Base-by-base conservation (phyloP, 2,888 invertebrate species). In the Exephanes ischioxanthus region DNA sequence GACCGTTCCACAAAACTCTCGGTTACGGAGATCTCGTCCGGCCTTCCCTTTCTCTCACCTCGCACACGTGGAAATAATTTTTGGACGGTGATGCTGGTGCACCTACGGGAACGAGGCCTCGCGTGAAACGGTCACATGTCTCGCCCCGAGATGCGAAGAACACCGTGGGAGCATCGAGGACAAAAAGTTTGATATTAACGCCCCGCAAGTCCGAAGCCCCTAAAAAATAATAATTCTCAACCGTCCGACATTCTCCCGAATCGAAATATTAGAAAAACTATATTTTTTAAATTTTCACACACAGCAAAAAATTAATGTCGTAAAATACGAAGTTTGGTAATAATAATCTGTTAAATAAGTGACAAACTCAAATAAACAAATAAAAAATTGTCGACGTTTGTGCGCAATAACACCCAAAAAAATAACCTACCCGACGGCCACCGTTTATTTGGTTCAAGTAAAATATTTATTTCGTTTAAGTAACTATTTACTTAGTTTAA, bases 1-100 rank as follows among this genome's bases (percentile, higher is more conserved):
- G 76, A 86, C 88, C 89, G 88, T 89, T 89, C 86, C 78, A 85
- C 87, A 87, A 88, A 87, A 87, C 88, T 87, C 88, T 87, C 87
- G 79, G 71, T 22, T 55, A 48, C 58, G 5, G 82, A 67, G 82
- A 81, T 86, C 80, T 82, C 73, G 58, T 58, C 61, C 55, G 19
- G 75, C 73, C 67, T 76, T 79, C 45, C 78, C 37, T 77, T 51
- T 48, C 70, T 81, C 66, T 67, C 68, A 30, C 55, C 48, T 75
- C 66, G 67, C 53, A 41, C 67, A 33, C 30, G 51, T 71, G 53
- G 30, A 33, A 63, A 33, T 63, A 16, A 26, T 33, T 30, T 55
- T 26, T 66, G 70, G 37, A 75, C 66, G 53, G 26, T 77, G 63
- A 68, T 53, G 30, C 66, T 66, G 22, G 55, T 71, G 66, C 79